Conservation (phyloP, 2,113 vertebrate genomes). For the Cinclus mexicanus region DNA sequence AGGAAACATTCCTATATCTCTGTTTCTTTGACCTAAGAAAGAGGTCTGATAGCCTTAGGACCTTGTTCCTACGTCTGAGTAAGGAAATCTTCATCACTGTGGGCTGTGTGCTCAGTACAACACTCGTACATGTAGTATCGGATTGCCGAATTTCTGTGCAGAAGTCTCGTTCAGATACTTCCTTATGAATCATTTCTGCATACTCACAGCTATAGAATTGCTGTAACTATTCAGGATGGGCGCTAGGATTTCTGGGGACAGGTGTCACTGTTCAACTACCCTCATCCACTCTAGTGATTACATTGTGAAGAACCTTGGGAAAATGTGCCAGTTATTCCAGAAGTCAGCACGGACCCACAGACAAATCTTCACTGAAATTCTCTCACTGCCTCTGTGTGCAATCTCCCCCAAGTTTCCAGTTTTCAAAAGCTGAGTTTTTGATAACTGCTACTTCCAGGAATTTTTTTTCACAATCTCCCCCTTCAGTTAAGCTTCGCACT, state of each 20-base stretch:
- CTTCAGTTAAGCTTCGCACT: background rate
- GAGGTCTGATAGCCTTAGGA: background rate
- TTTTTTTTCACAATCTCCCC: background rate
- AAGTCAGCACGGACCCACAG: background rate
- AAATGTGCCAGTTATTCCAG: background rate
- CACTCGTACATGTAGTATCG: background rate
- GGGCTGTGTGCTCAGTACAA: background rate
- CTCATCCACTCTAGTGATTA: background rate
- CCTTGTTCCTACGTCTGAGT: background rate
- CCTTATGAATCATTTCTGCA: background rate
- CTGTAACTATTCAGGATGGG: background rate
- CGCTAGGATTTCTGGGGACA: background rate
- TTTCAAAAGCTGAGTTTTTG: background rate
- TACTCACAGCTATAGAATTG: background rate
- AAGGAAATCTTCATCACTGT: background rate
- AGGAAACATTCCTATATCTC: background rate
- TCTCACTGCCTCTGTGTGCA: background rate
- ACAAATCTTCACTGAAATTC: background rate
- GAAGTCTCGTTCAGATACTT: background rate
- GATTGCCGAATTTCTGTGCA: background rate
- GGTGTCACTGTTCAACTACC: background rate
- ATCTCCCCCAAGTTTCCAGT: background rate
- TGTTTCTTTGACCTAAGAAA: background rate
- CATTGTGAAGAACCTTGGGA: background rate
- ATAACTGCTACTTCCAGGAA: background rate